Conservation (phyloP, 2,888 invertebrate species). For the Nymphalis urticae region DNA sequence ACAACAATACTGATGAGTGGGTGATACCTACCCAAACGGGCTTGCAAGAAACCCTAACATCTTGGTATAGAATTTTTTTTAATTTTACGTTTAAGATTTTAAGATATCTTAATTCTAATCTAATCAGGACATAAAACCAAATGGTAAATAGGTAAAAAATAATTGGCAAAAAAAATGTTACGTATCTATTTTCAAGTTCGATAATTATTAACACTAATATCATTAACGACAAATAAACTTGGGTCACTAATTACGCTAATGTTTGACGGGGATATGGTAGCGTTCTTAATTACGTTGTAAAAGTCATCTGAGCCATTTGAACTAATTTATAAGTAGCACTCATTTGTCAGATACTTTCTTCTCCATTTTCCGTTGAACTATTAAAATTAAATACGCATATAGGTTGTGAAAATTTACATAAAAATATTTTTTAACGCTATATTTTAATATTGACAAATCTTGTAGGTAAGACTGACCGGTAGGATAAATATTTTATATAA, state of each 20-base stretch:
- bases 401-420: background rate
- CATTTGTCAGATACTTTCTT: conserved; percentile 38
- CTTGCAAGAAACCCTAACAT: too few relatives aligned
- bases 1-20: too few relatives aligned
- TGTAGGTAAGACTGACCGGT: too few relatives aligned
- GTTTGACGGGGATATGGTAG: conserved; percentile 35
- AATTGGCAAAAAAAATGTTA: conserved; percentile 2
- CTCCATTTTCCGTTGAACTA: conserved; percentile 23
- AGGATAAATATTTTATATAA: background rate
- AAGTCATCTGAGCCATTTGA: conserved; percentile 39
- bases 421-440: too few relatives aligned
- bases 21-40: too few relatives aligned
- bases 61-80: background rate
- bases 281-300: conserved; percentile 39
- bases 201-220: conserved; percentile 25
- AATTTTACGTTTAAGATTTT: background rate
- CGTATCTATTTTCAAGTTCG: conserved; percentile 12
- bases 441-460: too few relatives aligned
- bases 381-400: conserved; percentile 23
- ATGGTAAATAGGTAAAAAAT: background rate
- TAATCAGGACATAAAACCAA: background rate
- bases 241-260: conserved; percentile 33
- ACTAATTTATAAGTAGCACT: conserved; percentile 41
- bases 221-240: conserved; percentile 32
- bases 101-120: background rate